Conservation (phyloP, 2,888 invertebrate genomes). For the Dendrolimus pini region DNA sequence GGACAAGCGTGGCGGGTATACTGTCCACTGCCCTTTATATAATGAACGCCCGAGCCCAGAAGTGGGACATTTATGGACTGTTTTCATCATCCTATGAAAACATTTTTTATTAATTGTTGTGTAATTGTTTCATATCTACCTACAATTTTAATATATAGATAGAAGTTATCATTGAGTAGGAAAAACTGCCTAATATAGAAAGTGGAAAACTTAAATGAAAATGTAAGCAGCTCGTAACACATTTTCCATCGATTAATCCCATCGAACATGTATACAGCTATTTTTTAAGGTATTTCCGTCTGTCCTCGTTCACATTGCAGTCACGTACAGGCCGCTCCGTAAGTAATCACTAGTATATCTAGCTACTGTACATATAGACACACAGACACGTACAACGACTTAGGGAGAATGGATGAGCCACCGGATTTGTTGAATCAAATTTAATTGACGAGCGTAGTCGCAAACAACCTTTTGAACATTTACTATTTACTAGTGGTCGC, state of each 20-base stretch:
- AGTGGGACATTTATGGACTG: too few species aligned
- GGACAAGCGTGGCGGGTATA: neutral
- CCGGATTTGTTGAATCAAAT: neutral
- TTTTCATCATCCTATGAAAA: too few species aligned
- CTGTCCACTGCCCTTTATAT: neutral
- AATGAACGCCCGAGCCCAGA: too few species aligned
- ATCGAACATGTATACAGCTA: neutral
- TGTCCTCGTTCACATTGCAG: conserved; percentile 5
- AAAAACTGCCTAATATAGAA: too few species aligned
- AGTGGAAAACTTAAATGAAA: too few species aligned
- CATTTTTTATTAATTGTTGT: too few species aligned
- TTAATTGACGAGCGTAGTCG: too few species aligned
- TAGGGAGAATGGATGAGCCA: neutral
- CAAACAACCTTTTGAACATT: too few species aligned
- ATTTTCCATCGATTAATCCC: neutral
- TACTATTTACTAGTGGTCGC: too few species aligned
- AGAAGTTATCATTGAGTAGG: too few species aligned
- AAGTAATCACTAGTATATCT: conserved; percentile 10
- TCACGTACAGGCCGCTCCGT: conserved; percentile 9
- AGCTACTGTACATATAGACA: conserved; percentile 7
- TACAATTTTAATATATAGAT: too few species aligned
- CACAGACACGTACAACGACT: neutral
- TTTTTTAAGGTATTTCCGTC: neutral
- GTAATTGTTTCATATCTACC: too few species aligned
- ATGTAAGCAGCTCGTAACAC: neutral